These are phyloP conservation scores for Clarias magur DNA, from an alignment of 2,113 vertebrate genomes.

Conservation along the genomic window DNA sequence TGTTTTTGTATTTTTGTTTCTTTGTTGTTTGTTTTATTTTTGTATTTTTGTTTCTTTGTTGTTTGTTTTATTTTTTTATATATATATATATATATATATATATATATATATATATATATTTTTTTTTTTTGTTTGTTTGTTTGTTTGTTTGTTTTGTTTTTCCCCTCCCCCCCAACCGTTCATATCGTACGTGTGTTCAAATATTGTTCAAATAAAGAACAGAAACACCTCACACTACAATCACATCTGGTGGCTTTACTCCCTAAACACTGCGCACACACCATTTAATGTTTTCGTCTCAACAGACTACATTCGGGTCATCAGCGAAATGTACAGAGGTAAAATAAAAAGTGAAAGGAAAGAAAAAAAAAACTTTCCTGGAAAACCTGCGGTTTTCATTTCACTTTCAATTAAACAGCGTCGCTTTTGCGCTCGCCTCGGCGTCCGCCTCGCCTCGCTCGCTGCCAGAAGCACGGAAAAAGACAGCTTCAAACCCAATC, in stretches of 20 bases:
- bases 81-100: too few relatives aligned
- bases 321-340: neutral
- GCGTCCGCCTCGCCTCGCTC: neutral
- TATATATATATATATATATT: too few relatives aligned
- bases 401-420: neutral
- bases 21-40: too few relatives aligned
- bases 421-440: neutral
- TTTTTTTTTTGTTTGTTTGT: too few relatives aligned
- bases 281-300: neutral
- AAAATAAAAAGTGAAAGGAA: neutral
- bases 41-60: too few relatives aligned
- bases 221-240: neutral
- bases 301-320: neutral
- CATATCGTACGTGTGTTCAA: too few relatives aligned
- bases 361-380: neutral
- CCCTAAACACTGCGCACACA: neutral
- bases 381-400: neutral
- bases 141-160: too few relatives aligned
- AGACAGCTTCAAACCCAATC: slow-evolving; percentile 37
- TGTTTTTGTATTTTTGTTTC: too few relatives aligned
- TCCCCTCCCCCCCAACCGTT: too few relatives aligned
- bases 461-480: slow-evolving; percentile 28
- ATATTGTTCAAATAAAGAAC: neutral
- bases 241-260: neutral
- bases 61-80: too few relatives aligned